These are phyloP conservation scores for Drosophila parabipectinata DNA, from an alignment of 1,140 invertebrate genomes.

Conservation along the genomic window DNA sequence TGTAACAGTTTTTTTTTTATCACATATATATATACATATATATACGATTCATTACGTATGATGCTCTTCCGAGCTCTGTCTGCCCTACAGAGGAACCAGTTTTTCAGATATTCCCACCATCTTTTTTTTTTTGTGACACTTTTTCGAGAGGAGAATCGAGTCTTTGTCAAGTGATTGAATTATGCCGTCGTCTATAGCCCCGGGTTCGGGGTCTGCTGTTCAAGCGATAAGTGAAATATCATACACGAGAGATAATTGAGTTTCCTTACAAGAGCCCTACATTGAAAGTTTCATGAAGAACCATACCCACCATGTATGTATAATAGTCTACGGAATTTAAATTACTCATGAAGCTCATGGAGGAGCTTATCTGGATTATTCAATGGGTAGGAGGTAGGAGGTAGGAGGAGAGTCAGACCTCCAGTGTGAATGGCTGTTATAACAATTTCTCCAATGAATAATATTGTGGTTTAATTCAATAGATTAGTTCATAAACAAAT, in stretches of 20 bases:
- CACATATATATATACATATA: slow-evolving; percentile 18
- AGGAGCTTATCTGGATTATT: too few relatives aligned
- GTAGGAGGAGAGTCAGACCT: neutral
- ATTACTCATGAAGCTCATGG: too few relatives aligned
- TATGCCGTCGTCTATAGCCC: slow-evolving; percentile 7
- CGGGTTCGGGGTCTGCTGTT: slow-evolving; percentile 16
- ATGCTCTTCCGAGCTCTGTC: slow-evolving; percentile 2
- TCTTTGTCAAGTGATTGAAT: neutral
- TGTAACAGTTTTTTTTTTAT: slow-evolving; percentile 43
- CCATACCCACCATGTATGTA: neutral
- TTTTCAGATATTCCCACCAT: slow-evolving; percentile 61
- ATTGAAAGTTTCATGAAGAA: slow-evolving; percentile 15
- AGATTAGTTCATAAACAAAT: slow-evolving; percentile 16
- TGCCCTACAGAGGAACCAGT: slow-evolving; percentile 70
- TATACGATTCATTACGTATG: slow-evolving; percentile 35
- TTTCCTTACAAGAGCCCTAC: slow-evolving; percentile 16
- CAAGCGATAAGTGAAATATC: slow-evolving; percentile 49
- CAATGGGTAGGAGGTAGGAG: neutral
- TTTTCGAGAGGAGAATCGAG: slow-evolving; percentile 21
- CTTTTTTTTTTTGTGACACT: slow-evolving; percentile 54
- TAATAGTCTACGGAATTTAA: slow-evolving; percentile 15
- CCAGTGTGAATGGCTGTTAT: slow-evolving; percentile 2
- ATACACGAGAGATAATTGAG: slow-evolving; percentile 47
- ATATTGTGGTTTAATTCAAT: slow-evolving; percentile 22
- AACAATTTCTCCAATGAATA: slow-evolving; percentile 4